Conservation (phyloP, 2,888 invertebrate genomes). For the Dynastes tityus region DNA sequence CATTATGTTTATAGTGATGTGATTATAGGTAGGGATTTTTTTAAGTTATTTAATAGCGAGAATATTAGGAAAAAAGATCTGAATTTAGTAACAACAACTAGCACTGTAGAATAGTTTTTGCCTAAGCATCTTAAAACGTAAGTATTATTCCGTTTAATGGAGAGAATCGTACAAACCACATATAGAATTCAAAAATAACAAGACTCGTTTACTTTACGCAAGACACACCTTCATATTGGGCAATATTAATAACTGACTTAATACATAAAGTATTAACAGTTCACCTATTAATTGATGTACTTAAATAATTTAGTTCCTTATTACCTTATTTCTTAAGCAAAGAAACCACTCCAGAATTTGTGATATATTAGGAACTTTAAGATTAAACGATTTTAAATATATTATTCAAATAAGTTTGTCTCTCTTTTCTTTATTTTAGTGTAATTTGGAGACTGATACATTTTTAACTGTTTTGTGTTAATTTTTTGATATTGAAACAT, state of each 20-base stretch:
- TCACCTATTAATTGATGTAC: not conserved
- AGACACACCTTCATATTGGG: too few relatives aligned
- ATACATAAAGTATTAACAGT: not conserved
- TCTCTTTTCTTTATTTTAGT: not conserved
- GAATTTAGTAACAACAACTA: not conserved
- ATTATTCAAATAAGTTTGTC: not conserved
- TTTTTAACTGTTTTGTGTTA: not conserved
- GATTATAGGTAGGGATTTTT: constrained; percentile 42
- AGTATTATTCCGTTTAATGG: too few relatives aligned
- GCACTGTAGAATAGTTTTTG: not conserved
- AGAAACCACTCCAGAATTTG: constrained; percentile 10
- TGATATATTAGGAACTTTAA: constrained; percentile 1
- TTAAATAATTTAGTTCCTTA: constrained; percentile 24
- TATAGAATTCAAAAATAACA: too few relatives aligned
- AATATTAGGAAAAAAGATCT: not conserved
- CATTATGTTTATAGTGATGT: constrained; percentile 48
- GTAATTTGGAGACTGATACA: constrained; percentile 21
- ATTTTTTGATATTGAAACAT: too few relatives aligned
- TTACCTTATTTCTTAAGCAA: not conserved
- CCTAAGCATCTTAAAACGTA: too few relatives aligned
- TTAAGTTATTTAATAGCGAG: constrained; percentile 29
- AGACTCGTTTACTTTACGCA: too few relatives aligned
- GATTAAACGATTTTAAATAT: not conserved
- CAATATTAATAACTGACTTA: not conserved
- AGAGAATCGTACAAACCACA: too few relatives aligned